These are phyloP conservation scores for Columbina picui DNA, from an alignment of 2,113 vertebrate species.

Conservation along the genomic window DNA sequence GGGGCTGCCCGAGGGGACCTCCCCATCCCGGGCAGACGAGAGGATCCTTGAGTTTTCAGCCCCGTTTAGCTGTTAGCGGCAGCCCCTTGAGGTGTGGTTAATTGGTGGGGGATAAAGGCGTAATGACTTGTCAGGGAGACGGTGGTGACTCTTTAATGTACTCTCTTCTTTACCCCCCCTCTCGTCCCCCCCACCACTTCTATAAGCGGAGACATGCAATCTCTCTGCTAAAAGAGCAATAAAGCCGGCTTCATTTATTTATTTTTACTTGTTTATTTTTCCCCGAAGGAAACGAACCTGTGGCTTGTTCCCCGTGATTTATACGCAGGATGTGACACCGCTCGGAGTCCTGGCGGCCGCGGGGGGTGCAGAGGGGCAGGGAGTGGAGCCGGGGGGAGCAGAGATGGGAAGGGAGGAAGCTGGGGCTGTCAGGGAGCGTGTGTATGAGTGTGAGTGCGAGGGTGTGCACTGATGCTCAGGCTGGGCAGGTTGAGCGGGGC, in stretches of 20 bases:
- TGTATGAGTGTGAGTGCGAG: too few species aligned
- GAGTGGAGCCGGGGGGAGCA: too few species aligned
- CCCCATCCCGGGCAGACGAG: background rate
- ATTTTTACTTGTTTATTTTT: slow-evolving; percentile 11
- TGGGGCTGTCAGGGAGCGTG: background rate
- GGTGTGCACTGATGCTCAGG: background rate
- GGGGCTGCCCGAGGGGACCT: background rate
- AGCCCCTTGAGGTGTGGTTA: slow-evolving; percentile 65
- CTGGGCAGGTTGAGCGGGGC: background rate
- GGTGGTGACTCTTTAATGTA: slow-evolving; percentile 38
- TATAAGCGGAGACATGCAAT: background rate
- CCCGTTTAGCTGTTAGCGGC: slow-evolving; percentile 48
- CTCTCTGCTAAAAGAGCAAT: background rate
- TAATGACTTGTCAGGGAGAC: slow-evolving; percentile 60
- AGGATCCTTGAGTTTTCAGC: slow-evolving; percentile 38
- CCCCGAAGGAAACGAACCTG: background rate
- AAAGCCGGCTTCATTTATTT: background rate
- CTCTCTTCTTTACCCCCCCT: background rate
- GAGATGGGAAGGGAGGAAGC: too few species aligned
- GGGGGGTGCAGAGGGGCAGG: too few species aligned
- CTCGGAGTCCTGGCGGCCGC: background rate
- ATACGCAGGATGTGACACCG: background rate
- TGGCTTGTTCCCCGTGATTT: background rate
- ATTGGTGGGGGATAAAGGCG: slow-evolving; percentile 68
- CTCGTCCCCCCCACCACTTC: too few species aligned